A percentile compares a stretch with the other conserved stretches of the same genome.
Evolutionary conservation across 2,113 vertebrate species (phyloP).

Genomic region (Bos taurus): ARS-UCD2.0 NC_037330.1:7234501-7235000

Average conservation of each 20-base stretch:
- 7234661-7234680: background rate
- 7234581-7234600: background rate
- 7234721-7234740: background rate
- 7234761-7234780: background rate
- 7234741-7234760: background rate
- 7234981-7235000: background rate
- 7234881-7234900: background rate
- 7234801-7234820: background rate
- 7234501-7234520: background rate
- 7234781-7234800: background rate
- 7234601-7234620: background rate
- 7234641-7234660: background rate
- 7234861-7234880: background rate
- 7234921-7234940: background rate
- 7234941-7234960: background rate
- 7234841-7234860: background rate
- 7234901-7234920: background rate
- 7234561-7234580: background rate
- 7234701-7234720: background rate
- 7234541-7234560: background rate
- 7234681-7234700: background rate
- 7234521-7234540: background rate
- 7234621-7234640: no score
- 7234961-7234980: background rate
- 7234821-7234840: background rate